phyloP scores from a whole-genome alignment of 2,113 vertebrate species.

The Anas platyrhynchos region DNA sequence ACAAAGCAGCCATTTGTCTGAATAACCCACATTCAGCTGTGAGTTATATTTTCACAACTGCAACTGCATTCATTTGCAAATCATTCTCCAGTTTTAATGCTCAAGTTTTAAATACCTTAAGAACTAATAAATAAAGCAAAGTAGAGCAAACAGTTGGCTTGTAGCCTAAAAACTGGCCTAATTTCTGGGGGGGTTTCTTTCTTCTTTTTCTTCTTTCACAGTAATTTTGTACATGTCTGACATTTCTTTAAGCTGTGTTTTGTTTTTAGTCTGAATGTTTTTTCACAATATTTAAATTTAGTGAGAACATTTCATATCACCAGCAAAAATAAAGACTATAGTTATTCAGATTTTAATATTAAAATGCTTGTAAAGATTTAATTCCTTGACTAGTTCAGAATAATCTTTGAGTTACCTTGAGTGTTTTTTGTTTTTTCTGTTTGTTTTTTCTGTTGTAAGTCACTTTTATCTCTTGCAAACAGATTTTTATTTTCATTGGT shows the following conservation, averaged over 20 bases:
- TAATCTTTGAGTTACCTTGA: conserved; percentile 69
- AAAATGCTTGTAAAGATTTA: conserved; percentile 47
- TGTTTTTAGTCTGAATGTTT: conserved; percentile 65
- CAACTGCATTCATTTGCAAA: conserved; percentile 98
- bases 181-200: conserved; percentile 77
- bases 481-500: not conserved
- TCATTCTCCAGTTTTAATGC: conserved; percentile 90
- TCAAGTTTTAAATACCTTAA: conserved; percentile 91
- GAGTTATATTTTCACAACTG: conserved; percentile 97
- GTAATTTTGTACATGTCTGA: conserved; percentile 72
- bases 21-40: conserved; percentile 87
- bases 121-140: conserved; percentile 91
- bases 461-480: conserved; percentile 59
- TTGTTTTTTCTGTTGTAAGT: conserved; percentile 61
- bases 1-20: conserved; percentile 90
- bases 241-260: conserved; percentile 78
- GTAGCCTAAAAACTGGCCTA: conserved; percentile 83
- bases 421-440: conserved; percentile 32
- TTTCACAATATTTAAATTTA: conserved; percentile 57
- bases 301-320: conserved; percentile 65
- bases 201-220: conserved; percentile 68
- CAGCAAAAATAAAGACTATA: conserved; percentile 9
- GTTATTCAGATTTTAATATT: conserved; percentile 37
- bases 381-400: conserved; percentile 52
- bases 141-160: conserved; percentile 89